Evolutionary conservation across 2,888 invertebrate genomes (phyloP), one percentile per base, ranked within the genome.

Genomic region (Spodoptera picta): DNA sequence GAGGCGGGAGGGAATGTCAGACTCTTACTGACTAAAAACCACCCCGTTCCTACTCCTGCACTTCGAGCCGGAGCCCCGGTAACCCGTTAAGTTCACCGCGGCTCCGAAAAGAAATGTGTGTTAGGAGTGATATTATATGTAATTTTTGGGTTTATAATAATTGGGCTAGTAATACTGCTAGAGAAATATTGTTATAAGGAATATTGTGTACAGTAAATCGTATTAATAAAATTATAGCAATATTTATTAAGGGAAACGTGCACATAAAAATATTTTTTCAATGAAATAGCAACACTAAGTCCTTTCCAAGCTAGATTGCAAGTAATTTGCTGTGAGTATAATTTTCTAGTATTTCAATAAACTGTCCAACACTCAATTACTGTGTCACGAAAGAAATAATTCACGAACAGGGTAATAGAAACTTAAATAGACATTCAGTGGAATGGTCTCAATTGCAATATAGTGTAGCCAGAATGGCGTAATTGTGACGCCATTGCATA

Each of bases 341-440:
- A 65, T 67, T 59, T 69, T 53, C 62, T 55, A 60, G 53, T 53
- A 75, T 75, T 81, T 73, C 67, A 75, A 82, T 79, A 72, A 73
- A 75, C 69, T 46, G 56, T 73, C 69, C 65, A 65, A 52, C 73
- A 70, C 63, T 54, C 72, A 75, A 83, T 83, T 85, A 83, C 59
- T 49, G 54, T 72, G 80, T 83, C 79, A 76, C 70, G 75, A 51
- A 62, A 70, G 75, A 81, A 83, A 83, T 80, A 71, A 79, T 81
- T 82, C 74, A 78, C 74, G 55, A 65, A 65, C 71, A 63, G 52
- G 41, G 60, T 69, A 62, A 74, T 67, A 68, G 68, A 68, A 27
- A 58, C 66, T 69, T 73, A 73, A 72, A 65, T 71, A 60, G 60
- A 56, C 11, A 51, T 49, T 46, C 12, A 36, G 10, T 36, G 64